Conservation (phyloP, 1,140 invertebrate species). For the Lasioglossum albipes region DNA sequence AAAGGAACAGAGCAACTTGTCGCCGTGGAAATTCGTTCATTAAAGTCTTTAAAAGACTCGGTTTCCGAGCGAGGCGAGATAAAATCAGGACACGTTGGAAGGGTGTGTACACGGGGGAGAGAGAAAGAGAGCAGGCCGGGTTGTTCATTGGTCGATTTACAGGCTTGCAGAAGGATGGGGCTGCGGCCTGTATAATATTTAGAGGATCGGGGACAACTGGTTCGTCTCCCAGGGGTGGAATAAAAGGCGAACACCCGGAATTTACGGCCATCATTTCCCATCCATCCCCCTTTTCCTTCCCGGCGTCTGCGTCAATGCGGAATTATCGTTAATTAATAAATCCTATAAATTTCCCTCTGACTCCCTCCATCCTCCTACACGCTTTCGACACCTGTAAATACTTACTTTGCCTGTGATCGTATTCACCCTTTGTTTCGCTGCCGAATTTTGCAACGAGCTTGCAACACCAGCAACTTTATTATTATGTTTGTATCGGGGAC, state of each 20-base stretch:
- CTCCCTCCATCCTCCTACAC: too few relatives aligned
- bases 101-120: too few relatives aligned
- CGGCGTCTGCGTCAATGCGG: not conserved
- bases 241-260: not conserved
- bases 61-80: not conserved
- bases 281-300: not conserved
- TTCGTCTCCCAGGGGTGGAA: not conserved
- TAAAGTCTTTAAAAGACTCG: not conserved
- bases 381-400: not conserved
- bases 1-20: not conserved
- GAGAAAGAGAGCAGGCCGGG: not conserved
- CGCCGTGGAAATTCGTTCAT: not conserved
- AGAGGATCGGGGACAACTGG: not conserved
- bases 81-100: not conserved
- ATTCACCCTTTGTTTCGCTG: not conserved
- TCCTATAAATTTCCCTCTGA: not conserved
- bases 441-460: too few relatives aligned
- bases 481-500: too few relatives aligned
- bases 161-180: not conserved
- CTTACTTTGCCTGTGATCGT: not conserved
- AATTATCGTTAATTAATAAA: constrained; percentile 27
- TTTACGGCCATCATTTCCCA: not conserved
- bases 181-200: constrained; percentile 8
- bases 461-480: too few relatives aligned
- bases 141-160: constrained; percentile 19